Evolutionary conservation across 2,113 vertebrate species (phyloP), one percentile per base, ranked within the genome.

Genomic region (Aythya baeri): DNA sequence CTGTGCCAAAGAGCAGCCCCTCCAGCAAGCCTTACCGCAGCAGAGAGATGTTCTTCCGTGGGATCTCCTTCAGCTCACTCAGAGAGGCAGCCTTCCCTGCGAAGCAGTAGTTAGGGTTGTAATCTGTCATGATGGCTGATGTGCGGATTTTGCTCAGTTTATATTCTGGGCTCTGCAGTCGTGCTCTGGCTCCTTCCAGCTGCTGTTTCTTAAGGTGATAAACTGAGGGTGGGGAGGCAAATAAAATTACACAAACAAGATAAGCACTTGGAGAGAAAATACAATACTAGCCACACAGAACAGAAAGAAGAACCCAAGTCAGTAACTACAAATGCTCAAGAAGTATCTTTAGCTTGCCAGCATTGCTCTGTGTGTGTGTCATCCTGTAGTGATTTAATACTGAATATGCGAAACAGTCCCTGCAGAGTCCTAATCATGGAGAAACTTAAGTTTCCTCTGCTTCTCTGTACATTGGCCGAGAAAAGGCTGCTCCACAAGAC

Each of bases 21-120:
- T 32, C 54, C 50, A 46, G 74, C 36, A 50, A 89, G 34, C 26
- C 96, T 92, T 97, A 99, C 99, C 98, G 98, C 83, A 99, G 98
- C 66, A 99, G 98, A 27, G 98, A 98, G 97, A 99, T 99, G 96
- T 98, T 99, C 95, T 98, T 99, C 91, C 98, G 98, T 3, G 98
- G 99, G 25, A 99, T 98, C 96, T 99, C 99, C 67, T 98, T 99
- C 58, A 99, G 98, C 80, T 99, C 99, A 0, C 97, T 97, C 71
- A 99, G 97, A 0, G 98, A 98, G 14, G 98, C 97, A 0, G 98
- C 98, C 91, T 99, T 99, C 38, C 99, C 99, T 11, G 98, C 97
- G 27, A 98, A 99, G 98, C 99, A 99, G 97, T 99, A 99, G 97
- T 99, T 99, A n/a, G 99, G 99, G 79, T 99, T 99, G 97, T 99